A percentile compares a stretch with the other conserved stretches of the same genome.
Conservation (phyloP, 2,888 invertebrate species). For the Andrena hattorfiana region DNA sequence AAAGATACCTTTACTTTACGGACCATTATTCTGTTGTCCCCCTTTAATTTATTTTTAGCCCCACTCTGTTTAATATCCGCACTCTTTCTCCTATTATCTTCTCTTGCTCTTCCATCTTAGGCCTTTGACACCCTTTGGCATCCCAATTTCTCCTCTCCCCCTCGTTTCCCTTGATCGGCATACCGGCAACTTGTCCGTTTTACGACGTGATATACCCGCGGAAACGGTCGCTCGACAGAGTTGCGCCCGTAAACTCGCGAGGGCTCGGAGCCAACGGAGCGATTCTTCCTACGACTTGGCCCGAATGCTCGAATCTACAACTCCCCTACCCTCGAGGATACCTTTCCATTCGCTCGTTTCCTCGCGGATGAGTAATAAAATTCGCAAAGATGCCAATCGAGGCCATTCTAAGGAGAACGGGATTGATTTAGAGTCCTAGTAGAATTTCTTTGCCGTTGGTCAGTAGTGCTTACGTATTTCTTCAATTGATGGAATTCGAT, state of each 20-base stretch:
- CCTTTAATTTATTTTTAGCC: neutral
- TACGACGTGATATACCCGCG: slow-evolving; percentile 63
- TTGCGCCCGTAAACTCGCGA: slow-evolving; percentile 60
- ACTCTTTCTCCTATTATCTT: neutral
- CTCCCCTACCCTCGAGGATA: neutral
- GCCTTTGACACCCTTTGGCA: neutral
- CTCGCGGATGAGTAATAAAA: slow-evolving; percentile 32
- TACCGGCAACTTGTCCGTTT: slow-evolving; percentile 60
- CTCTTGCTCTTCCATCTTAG: neutral
- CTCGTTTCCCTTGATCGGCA: slow-evolving; percentile 27
- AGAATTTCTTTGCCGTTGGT: neutral
- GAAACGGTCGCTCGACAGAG: slow-evolving; percentile 59
- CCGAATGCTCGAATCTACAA: slow-evolving; percentile 16
- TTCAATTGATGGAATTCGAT: neutral
- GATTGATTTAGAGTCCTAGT: slow-evolving; percentile 5
- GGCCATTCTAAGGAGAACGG: neutral
- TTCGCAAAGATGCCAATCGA: slow-evolving; percentile 2
- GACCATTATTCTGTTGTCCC: neutral
- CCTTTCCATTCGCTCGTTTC: slow-evolving; percentile 30
- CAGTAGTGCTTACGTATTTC: neutral
- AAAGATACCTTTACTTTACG: neutral
- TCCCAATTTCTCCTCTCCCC: neutral
- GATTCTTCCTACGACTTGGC: slow-evolving; percentile 39
- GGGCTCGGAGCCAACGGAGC: slow-evolving; percentile 26
- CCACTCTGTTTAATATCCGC: neutral